Evolutionary conservation across 2,797 vertebrate genomes (phyloP).

Genomic region (Xenops minutus): DNA sequence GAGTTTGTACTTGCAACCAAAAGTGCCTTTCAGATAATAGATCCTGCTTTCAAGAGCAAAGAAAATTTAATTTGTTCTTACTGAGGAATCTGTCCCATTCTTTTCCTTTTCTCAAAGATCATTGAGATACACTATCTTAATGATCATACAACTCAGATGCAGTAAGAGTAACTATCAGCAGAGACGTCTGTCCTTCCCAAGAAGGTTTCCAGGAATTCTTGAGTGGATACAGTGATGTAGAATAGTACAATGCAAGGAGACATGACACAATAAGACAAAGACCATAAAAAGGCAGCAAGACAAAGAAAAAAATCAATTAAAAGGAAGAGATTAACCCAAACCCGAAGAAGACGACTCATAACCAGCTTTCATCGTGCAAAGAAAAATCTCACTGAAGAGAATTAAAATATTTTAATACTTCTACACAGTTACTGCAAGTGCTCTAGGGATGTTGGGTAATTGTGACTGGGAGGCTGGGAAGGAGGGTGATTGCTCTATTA

Average conservation of each 20-base stretch:
- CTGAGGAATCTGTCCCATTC: not conserved
- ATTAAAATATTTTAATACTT: not conserved
- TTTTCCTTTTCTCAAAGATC: not conserved
- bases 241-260: not conserved
- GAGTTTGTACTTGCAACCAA: not conserved
- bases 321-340: not conserved
- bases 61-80: not conserved
- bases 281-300: not conserved
- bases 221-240: not conserved
- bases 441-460: slow-evolving; percentile 23
- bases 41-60: not conserved
- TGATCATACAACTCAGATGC: fast-evolving
- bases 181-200: not conserved
- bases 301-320: not conserved
- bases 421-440: not conserved
- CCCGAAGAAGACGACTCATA: not conserved
- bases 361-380: not conserved
- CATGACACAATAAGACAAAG: not conserved
- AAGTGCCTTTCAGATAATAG: not conserved
- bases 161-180: not conserved
- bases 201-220: not conserved
- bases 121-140: not conserved
- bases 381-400: not conserved
- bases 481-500: slow-evolving; percentile 39
- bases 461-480: slow-evolving; percentile 20